Evolutionary conservation across 2,797 vertebrate genomes (phyloP).

Genomic region (Tachyglossus aculeatus): DNA sequence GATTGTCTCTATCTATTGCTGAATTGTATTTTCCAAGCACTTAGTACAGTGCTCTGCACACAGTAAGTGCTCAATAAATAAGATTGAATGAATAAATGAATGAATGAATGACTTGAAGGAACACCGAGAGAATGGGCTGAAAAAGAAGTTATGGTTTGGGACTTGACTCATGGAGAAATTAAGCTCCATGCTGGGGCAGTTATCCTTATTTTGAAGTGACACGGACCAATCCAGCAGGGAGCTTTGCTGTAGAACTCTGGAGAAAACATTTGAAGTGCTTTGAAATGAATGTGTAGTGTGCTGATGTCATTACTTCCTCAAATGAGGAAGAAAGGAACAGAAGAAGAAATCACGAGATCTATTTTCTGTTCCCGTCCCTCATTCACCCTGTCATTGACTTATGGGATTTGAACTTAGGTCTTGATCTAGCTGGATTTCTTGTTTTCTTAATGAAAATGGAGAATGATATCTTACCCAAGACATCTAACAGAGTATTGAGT

Average conservation of each 20-base stretch:
- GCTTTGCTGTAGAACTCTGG: conserved; percentile 3
- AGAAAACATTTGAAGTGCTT: background rate
- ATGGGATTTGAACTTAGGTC: no score
- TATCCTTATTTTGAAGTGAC: background rate
- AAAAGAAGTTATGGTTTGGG: background rate
- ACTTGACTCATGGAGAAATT: background rate
- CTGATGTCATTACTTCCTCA: background rate
- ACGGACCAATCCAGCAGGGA: conserved; percentile 5
- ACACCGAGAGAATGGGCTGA: background rate
- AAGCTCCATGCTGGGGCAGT: background rate
- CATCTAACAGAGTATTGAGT: no score
- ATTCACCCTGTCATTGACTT: no score
- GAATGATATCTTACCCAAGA: no score
- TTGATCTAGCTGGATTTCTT: no score
- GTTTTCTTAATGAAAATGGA: no score
- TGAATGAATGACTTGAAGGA: background rate
- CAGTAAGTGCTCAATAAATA: no score
- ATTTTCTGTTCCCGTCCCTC: background rate
- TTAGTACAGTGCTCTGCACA: no score
- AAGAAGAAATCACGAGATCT: background rate
- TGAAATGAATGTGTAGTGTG: background rate
- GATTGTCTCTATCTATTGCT: no score
- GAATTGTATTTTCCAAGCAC: no score
- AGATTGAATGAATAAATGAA: no score
- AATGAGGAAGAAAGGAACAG: background rate